These are phyloP conservation scores for Harpegnathos saltator DNA, from an alignment of 1,140 invertebrate genomes.

Conservation along the genomic window DNA sequence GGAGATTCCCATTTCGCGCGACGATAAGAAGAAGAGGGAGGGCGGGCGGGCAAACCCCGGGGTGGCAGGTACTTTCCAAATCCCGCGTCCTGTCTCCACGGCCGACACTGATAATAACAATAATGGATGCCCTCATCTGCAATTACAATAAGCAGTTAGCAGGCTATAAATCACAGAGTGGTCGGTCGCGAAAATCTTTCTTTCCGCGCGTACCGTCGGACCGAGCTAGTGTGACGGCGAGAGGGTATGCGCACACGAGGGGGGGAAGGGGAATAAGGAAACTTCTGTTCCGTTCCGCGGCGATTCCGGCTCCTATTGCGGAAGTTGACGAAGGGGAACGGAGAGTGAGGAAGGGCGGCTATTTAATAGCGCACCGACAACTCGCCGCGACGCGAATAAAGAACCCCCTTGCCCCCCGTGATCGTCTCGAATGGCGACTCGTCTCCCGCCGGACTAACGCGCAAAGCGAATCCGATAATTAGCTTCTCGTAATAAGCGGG, in stretches of 20 bases:
- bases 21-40: conserved; percentile 13
- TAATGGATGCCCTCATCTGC: conserved; percentile 67
- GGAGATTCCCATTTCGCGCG: conserved; percentile 41
- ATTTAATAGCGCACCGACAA: conserved; percentile 66
- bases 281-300: conserved; percentile 53
- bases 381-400: conserved; percentile 25
- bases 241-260: no score
- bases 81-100: conserved; percentile 21
- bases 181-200: conserved; percentile 63
- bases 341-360: conserved; percentile 30
- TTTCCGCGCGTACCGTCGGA: conserved; percentile 23
- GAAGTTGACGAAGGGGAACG: conserved; percentile 54
- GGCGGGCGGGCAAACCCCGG: background rate
- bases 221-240: no score
- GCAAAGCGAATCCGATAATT: conserved; percentile 60
- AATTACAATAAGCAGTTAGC: conserved; percentile 73
- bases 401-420: background rate
- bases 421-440: conserved; percentile 1
- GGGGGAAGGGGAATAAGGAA: conserved; percentile 56
- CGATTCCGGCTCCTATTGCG: conserved; percentile 55
- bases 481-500: conserved; percentile 54
- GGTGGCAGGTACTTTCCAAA: conserved; percentile 31
- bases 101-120: conserved; percentile 59
- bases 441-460: conserved; percentile 37
- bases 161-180: conserved; percentile 68